Percentiles rank a stretch among this genome's conserved stretches.
phyloP scores from a whole-genome alignment of 2,113 vertebrate genomes.

The Otolemur garnettii region DNA sequence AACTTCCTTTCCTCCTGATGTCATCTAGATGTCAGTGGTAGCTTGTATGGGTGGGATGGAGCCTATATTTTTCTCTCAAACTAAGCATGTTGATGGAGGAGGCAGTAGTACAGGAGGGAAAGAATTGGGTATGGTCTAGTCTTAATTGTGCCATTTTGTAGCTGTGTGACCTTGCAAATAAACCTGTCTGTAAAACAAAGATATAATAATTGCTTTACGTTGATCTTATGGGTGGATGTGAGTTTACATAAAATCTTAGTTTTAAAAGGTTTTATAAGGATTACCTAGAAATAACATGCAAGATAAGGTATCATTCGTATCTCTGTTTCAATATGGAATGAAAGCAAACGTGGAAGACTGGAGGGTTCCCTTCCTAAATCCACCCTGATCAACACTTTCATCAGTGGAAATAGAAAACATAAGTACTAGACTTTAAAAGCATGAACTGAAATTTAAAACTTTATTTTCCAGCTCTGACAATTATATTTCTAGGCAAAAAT shows the following conservation, averaged over 20 bases:
- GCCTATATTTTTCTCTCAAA: not conserved
- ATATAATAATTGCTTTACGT: not conserved
- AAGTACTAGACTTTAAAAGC: not conserved
- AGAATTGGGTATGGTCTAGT: not conserved
- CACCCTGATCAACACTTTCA: not conserved
- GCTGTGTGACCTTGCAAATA: not conserved
- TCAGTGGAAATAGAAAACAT: slow-evolving; percentile 1
- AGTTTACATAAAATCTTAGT: not conserved
- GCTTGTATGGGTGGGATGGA: not conserved
- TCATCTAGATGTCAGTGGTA: not conserved
- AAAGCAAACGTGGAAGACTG: not conserved
- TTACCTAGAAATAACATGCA: not conserved
- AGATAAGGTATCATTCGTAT: not conserved
- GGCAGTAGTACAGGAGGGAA: not conserved
- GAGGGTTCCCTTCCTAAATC: not conserved
- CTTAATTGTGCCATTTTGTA: not conserved
- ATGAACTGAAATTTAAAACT: slow-evolving; percentile 30
- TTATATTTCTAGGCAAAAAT: slow-evolving; percentile 50
- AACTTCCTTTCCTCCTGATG: not conserved
- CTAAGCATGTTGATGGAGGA: not conserved
- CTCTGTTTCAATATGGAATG: not conserved
- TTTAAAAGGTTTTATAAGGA: slow-evolving; percentile 33
- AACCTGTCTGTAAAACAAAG: slow-evolving; percentile 4
- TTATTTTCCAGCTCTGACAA: not conserved
- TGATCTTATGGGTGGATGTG: not conserved